phyloP scores from a whole-genome alignment of 2,797 vertebrate genomes.

The Coregonus ussuriensis region DNA sequence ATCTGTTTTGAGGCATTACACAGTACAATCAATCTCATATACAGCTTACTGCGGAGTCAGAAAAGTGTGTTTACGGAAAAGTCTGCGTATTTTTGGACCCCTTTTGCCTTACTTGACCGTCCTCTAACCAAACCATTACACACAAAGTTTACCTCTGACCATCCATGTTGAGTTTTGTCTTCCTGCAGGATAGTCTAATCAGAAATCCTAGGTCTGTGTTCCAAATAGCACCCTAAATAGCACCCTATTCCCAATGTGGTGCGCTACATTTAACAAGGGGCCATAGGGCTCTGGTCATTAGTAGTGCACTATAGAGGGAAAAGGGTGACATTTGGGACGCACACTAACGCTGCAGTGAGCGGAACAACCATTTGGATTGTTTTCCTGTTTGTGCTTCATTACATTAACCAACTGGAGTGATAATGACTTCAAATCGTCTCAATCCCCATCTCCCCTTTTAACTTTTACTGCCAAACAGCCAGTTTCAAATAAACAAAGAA shows the following conservation, averaged over 20 bases:
- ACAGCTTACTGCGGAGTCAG: too few species aligned
- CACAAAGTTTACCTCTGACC: too few species aligned
- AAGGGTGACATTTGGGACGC: background rate
- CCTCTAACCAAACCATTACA: too few species aligned
- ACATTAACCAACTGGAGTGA: background rate
- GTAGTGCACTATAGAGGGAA: background rate
- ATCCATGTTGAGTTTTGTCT: background rate
- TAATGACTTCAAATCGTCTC: background rate
- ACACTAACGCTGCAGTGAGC: background rate
- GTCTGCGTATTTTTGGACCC: too few species aligned
- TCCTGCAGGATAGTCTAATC: background rate
- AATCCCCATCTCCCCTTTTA: background rate
- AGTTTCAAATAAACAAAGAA: constrained; percentile 43
- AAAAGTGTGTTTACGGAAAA: too few species aligned
- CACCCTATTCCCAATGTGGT: background rate
- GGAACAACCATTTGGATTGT: background rate
- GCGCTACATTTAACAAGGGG: too few species aligned
- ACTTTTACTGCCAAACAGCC: constrained; percentile 24
- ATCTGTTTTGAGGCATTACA: too few species aligned
- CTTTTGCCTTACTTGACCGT: too few species aligned
- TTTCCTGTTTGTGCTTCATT: background rate
- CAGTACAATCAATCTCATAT: too few species aligned
- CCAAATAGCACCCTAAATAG: background rate
- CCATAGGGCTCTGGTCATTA: background rate
- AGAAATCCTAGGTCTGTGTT: too few species aligned